phyloP scores from a whole-genome alignment of 2,113 vertebrate genomes.

The Phoxinus phoxinus region DNA sequence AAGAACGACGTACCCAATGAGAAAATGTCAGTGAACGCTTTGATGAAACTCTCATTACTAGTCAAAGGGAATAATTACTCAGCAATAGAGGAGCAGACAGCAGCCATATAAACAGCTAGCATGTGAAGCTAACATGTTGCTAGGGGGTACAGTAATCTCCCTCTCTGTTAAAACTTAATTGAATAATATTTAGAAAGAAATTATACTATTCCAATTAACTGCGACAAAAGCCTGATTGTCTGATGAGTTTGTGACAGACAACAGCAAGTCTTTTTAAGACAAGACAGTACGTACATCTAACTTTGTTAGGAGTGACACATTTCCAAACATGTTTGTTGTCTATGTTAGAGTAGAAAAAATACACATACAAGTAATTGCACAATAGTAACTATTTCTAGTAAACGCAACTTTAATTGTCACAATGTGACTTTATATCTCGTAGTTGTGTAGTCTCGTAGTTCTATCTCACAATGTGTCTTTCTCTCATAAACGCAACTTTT shows the following conservation, averaged over 20 bases:
- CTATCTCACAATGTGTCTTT: neutral
- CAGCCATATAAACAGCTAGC: neutral
- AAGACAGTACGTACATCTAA: neutral
- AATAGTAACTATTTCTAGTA: neutral
- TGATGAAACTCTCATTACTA: slow-evolving; percentile 66
- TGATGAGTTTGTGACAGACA: neutral
- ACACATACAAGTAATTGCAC: neutral
- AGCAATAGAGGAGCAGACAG: slow-evolving; percentile 62
- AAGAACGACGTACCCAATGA: slow-evolving; percentile 58
- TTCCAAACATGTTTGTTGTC: neutral
- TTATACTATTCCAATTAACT: neutral
- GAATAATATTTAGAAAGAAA: neutral
- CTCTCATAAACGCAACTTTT: neutral
- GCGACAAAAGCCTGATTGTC: neutral
- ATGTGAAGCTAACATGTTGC: neutral
- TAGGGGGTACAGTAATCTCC: neutral
- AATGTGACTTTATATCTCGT: neutral
- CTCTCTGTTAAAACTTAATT: neutral
- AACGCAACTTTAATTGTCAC: neutral
- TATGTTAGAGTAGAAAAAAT: neutral
- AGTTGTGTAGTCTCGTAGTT: neutral
- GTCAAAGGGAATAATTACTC: slow-evolving; percentile 66
- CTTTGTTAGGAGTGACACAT: neutral
- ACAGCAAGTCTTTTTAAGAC: neutral
- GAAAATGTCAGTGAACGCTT: slow-evolving; percentile 59